A percentile compares a stretch with the other conserved stretches of the same genome.
Evolutionary conservation across 1,140 invertebrate species (phyloP).

Genomic region (Leptinotarsa texana): DNA sequence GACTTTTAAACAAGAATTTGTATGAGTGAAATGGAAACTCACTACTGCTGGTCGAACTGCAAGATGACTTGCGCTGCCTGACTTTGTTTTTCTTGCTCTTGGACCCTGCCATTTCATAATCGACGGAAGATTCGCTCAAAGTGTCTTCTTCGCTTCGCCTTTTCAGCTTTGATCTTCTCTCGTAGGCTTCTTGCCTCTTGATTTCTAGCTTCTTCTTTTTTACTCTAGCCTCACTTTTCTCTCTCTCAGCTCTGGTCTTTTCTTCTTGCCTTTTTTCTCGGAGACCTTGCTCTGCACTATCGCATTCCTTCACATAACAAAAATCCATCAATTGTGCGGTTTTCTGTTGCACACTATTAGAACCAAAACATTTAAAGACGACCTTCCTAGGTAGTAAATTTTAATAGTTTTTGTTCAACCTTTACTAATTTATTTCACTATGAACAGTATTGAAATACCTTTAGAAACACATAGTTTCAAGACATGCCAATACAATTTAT

Average conservation of each 20-base stretch:
- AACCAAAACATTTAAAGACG: too few species aligned
- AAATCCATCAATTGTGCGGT: neutral
- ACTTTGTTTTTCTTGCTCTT: slow-evolving; percentile 45
- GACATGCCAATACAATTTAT: too few species aligned
- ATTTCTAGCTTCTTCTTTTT: slow-evolving; percentile 35
- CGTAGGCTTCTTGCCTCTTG: slow-evolving; percentile 39
- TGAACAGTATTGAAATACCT: too few species aligned
- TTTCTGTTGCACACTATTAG: neutral
- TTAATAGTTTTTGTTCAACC: too few species aligned
- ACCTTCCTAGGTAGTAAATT: too few species aligned
- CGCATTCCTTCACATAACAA: slow-evolving; percentile 26
- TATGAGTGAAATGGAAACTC: neutral
- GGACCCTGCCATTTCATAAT: slow-evolving; percentile 51
- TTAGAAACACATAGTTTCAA: too few species aligned
- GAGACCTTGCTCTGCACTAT: slow-evolving; percentile 32
- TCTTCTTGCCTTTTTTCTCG: neutral
- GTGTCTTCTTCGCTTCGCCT: slow-evolving; percentile 38
- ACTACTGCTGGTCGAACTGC: slow-evolving; percentile 12
- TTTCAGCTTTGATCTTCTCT: slow-evolving; percentile 38
- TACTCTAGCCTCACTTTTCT: neutral
- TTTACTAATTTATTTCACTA: too few species aligned
- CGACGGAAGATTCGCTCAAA: slow-evolving; percentile 20
- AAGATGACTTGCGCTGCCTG: slow-evolving; percentile 32
- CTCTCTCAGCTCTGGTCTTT: neutral
- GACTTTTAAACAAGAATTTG: neutral